phyloP scores from a whole-genome alignment of 2,888 invertebrate genomes.

The Napeogenes inachia region DNA sequence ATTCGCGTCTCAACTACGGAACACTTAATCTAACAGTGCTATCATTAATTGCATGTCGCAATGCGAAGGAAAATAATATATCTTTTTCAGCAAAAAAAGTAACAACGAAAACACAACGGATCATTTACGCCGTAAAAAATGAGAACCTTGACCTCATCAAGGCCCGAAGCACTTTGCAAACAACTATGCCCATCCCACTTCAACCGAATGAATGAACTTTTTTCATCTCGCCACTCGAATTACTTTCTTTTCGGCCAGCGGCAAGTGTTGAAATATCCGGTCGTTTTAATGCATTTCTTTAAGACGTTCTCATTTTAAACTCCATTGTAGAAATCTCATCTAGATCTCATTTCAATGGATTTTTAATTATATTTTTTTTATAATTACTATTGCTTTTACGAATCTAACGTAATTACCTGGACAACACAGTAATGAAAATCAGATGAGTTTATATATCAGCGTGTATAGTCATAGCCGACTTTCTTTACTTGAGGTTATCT shows the following conservation, averaged over 20 bases:
- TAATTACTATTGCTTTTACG: too few species aligned
- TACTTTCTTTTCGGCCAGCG: constrained; percentile 31
- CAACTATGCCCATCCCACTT: constrained; percentile 23
- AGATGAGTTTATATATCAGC: too few species aligned
- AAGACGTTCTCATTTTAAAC: constrained; percentile 13
- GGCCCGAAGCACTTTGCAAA: constrained; percentile 22
- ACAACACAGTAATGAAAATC: too few species aligned
- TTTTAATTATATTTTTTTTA: too few species aligned
- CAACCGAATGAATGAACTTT: constrained; percentile 30
- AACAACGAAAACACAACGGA: constrained; percentile 18
- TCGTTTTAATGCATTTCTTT: constrained; percentile 28
- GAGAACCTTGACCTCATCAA: constrained; percentile 25
- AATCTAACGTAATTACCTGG: too few species aligned
- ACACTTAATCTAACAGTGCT: too few species aligned
- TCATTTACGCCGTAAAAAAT: constrained; percentile 23
- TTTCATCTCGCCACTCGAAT: constrained; percentile 39
- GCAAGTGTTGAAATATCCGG: constrained; percentile 33
- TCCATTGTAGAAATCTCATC: constrained; percentile 1
- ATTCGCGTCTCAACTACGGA: too few species aligned
- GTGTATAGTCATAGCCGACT: too few species aligned
- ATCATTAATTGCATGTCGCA: too few species aligned
- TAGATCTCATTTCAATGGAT: not conserved
- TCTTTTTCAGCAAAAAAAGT: not conserved
- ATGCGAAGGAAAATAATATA: not conserved
- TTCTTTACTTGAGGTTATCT: not conserved